Conservation (phyloP, 2,888 invertebrate species). For the Pycnomerus fuliginosus region DNA sequence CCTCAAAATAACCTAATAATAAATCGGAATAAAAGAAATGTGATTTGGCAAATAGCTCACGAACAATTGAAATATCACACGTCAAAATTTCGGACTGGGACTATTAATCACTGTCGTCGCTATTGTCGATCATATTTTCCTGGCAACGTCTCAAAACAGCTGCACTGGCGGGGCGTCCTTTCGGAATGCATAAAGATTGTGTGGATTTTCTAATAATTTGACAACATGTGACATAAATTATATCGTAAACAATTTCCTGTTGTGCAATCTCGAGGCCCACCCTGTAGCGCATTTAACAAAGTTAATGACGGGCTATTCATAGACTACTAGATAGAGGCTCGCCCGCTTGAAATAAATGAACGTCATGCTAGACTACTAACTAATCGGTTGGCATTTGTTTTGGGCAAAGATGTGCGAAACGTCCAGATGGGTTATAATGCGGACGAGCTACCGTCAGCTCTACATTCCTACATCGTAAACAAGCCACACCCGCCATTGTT, state of each 20-base stretch:
- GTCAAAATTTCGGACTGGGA: too few species aligned
- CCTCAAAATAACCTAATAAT: too few species aligned
- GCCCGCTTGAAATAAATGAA: conserved; percentile 27
- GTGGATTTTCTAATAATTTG: conserved; percentile 3
- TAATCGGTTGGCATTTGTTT: too few species aligned
- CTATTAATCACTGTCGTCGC: not conserved
- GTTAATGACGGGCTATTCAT: conserved; percentile 28
- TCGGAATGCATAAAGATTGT: not conserved
- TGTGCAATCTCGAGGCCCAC: conserved; percentile 31
- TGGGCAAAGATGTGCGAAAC: too few species aligned
- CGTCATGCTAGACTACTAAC: conserved; percentile 14
- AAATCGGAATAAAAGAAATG: too few species aligned
- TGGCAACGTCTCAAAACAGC: not conserved
- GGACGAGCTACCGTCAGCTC: too few species aligned
- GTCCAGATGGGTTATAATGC: too few species aligned
- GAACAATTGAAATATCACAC: too few species aligned
- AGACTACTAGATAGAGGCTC: conserved; percentile 26
- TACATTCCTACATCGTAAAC: too few species aligned
- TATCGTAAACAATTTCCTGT: conserved; percentile 31
- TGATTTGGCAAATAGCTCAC: too few species aligned
- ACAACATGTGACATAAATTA: conserved; percentile 19
- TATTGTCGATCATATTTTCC: not conserved
- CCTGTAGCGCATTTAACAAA: conserved; percentile 28
- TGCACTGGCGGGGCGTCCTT: not conserved
- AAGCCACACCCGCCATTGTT: too few species aligned